Evolutionary conservation across 2,113 vertebrate genomes (phyloP).

Genomic region (Sinosuthora webbiana): DNA sequence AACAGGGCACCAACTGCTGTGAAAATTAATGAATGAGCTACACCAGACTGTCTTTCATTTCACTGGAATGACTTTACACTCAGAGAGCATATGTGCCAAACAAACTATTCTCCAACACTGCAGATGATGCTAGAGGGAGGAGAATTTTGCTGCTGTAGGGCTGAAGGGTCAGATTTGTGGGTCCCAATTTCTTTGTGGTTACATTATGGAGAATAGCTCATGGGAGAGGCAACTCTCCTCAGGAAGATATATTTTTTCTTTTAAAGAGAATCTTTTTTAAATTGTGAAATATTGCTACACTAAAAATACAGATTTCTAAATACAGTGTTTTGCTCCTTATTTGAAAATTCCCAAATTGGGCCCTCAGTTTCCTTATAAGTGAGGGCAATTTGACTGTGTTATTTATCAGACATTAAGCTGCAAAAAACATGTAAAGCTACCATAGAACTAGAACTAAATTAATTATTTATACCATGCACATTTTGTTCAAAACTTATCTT

Average conservation of each 20-base stretch:
- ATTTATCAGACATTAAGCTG: not conserved
- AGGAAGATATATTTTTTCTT: not conserved
- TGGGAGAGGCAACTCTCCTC: not conserved
- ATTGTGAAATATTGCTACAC: not conserved
- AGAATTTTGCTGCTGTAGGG: not conserved
- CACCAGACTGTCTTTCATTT: conserved; percentile 70
- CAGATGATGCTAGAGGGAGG: not conserved
- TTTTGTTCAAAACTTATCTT: not conserved
- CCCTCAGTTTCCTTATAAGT: not conserved
- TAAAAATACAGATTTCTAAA: not conserved
- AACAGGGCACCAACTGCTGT: conserved; percentile 76
- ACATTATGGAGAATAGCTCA: accelerated
- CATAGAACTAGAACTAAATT: not conserved
- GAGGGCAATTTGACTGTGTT: not conserved
- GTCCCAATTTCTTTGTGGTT: not conserved
- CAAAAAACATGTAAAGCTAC: not conserved
- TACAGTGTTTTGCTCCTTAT: not conserved
- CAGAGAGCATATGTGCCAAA: conserved; percentile 59
- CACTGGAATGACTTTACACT: conserved; percentile 57
- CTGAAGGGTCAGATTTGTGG: not conserved
- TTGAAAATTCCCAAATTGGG: not conserved
- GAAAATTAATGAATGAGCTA: conserved; percentile 79
- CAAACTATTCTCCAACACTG: conserved; percentile 5
- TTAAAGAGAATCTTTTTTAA: not conserved
- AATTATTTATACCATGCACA: accelerated